Evolutionary conservation across 2,888 invertebrate genomes (phyloP), one percentile per base, ranked within the genome.

Genomic region (Epinotia bilunana): DNA sequence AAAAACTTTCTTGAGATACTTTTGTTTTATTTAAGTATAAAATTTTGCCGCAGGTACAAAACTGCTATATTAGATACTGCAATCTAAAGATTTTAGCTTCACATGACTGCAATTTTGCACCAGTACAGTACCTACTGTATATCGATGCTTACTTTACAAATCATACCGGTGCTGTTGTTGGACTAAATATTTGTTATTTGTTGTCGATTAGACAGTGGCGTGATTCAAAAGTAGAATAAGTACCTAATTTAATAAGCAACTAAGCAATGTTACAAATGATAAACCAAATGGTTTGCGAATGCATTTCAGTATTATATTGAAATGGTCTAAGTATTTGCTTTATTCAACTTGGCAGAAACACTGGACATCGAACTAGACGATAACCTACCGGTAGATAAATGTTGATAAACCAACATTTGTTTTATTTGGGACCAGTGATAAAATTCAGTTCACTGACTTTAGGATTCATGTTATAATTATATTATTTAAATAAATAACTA

Each of bases 381-480:
- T 75, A 75, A 72, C 65, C 71, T 74, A 67, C 67, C 28, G 61
- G 64, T 75, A 71, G 71, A 71, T 72, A 65, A 57, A 55, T 75
- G 71, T 74, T 70, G 74, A 74, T 74, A 74, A 74, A 64, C 60
- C 64, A 20, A 65, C 33, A 64, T 71, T 33, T 64, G 53, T 69
- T 63, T 70, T 64, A 70, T 74, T 70, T 70, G 39, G 64, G 64
- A 20, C 18, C 39, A 64, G 53, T 58, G 74, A 74, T 74, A 71
- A 74, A 74, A 53, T 16, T 58, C 49, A 53, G 53, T 60, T 71
- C 70, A 71, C 58, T 60, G 60, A 70, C 49, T 74, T 74, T 58
- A 11, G 6, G 58, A 57, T 20, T 55, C 23, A 55, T 43, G 13
- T 20, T 65, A 57, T 9, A 16, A 49, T 16, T 16, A 57, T 57